Conservation (phyloP, 2,888 invertebrate species). For the Linnaemya vulpina region DNA sequence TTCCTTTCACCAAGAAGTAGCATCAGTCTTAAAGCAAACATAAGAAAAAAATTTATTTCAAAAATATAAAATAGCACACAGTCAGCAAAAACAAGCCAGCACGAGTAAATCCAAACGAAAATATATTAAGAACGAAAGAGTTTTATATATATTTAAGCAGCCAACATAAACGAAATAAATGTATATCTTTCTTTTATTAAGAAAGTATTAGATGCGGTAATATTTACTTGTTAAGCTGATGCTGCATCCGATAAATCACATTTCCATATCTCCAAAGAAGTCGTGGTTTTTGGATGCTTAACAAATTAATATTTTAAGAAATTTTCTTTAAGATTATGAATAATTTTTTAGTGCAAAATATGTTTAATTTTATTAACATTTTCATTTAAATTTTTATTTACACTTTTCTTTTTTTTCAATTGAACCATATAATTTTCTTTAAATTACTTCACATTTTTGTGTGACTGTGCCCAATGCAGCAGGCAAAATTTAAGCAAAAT, state of each 20-base stretch:
- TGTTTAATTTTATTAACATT: neutral
- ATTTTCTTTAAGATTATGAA: neutral
- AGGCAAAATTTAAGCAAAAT: slow-evolving; percentile 31
- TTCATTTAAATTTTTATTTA: neutral
- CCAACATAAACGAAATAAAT: neutral
- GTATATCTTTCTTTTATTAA: neutral
- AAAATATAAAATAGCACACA: slow-evolving; percentile 1
- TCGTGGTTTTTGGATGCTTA: neutral
- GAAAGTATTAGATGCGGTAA: slow-evolving; percentile 6
- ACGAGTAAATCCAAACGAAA: slow-evolving; percentile 38
- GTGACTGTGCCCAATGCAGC: neutral
- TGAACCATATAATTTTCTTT: slow-evolving; percentile 2
- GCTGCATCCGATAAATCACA: slow-evolving; percentile 15
- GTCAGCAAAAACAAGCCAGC: slow-evolving; percentile 30
- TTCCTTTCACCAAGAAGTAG: neutral
- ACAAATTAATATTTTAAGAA: neutral
- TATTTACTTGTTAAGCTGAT: slow-evolving; percentile 48
- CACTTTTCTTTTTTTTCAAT: neutral
- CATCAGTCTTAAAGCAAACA: slow-evolving; percentile 30
- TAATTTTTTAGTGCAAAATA: neutral
- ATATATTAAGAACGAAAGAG: slow-evolving; percentile 23
- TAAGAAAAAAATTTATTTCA: neutral
- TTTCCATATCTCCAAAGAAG: neutral
- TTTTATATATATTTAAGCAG: slow-evolving; percentile 18
- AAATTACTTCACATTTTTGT: slow-evolving; percentile 1